Percentiles rank a stretch among this genome's conserved stretches.
Evolutionary conservation across 2,888 invertebrate genomes (phyloP).

Genomic region (Calameuta pallipes): DNA sequence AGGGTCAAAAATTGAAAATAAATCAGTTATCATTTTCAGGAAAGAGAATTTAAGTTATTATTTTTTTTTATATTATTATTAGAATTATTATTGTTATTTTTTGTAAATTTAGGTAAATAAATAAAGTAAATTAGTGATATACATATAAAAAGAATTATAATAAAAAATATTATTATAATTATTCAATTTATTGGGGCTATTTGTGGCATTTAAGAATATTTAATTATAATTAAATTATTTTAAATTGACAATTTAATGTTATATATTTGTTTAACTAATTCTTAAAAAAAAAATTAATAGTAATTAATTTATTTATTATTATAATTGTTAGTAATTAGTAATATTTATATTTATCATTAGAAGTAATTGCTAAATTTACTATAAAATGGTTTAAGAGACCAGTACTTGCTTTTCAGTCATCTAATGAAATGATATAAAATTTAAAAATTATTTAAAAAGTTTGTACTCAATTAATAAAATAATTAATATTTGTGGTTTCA

Average conservation of each 20-base stretch:
- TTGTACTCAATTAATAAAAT: too few species aligned
- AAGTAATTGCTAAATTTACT: too few species aligned
- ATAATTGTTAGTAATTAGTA: too few species aligned
- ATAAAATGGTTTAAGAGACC: too few species aligned
- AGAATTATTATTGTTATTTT: slow-evolving; percentile 29
- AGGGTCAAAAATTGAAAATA: slow-evolving; percentile 78
- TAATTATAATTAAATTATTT: slow-evolving; percentile 26
- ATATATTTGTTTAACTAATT: too few species aligned
- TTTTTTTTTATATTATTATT: slow-evolving; percentile 51
- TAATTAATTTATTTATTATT: neutral
- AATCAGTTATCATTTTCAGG: slow-evolving; percentile 77
- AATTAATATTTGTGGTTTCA: too few species aligned
- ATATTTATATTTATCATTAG: too few species aligned
- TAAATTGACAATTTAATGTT: too few species aligned
- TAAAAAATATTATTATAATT: slow-evolving; percentile 53
- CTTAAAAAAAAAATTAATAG: slow-evolving; percentile 13
- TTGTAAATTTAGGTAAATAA: slow-evolving; percentile 59
- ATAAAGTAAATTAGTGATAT: too few species aligned
- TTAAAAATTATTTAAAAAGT: too few species aligned
- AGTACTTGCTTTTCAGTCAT: too few species aligned
- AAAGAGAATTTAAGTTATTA: slow-evolving; percentile 35
- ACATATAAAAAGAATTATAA: slow-evolving; percentile 65
- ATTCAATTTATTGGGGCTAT: slow-evolving; percentile 74
- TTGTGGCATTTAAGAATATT: slow-evolving; percentile 75
- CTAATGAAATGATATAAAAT: slow-evolving; percentile 37